Base-by-base conservation (phyloP, 2,888 invertebrate genomes). In the Erebia aethiops region DNA sequence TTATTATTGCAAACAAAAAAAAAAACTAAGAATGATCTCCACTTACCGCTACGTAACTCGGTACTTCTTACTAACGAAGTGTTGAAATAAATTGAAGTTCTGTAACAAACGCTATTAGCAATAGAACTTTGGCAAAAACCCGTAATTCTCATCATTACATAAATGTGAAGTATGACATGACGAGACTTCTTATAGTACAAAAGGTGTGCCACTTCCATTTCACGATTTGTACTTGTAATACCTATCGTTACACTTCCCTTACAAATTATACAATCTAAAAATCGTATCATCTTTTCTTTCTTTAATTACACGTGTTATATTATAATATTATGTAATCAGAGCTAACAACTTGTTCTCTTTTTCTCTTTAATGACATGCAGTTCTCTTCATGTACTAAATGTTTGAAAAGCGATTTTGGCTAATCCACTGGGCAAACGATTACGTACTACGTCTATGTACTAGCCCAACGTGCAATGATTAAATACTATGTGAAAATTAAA, bases 121-220 rank as follows among this genome's bases (percentile, higher is more conserved):
- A 68, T 65, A 58, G 58, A 63, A 65, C 13, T 60, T 43, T 64
- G 46, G 72, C 76, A 82, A 79, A 77, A 76, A 77, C 79, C 79
- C 77, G 76, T 77, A 76, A 81, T 79, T 81, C 81, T 81, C 82
- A 80, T 79, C 81, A 80, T 87, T 88, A 84, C 84, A 83, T 84
- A 88, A 88, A 82, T 78, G 75, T 64, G 76, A 79, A 70, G 70
- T 69, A 82, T 83, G 82, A 80, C 82, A 84, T 84, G 82, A 84
- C 80, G 80, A 81, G 78, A 79, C 80, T 81, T 75, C 84, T 83
- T 79, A 82, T 68, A 68, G 72, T 72, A 88, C 86, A 87, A 90
- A 89, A 87, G 86, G 85, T 81, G 86, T 81, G 81, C 85, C 83
- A 87, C 85, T 86, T 87, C 82, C 83, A 81, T 87, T 88, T 80